Evolutionary conservation across 1,140 invertebrate species (phyloP), one percentile per base, ranked within the genome.

Genomic region (Drosophila quadrilineata): DNA sequence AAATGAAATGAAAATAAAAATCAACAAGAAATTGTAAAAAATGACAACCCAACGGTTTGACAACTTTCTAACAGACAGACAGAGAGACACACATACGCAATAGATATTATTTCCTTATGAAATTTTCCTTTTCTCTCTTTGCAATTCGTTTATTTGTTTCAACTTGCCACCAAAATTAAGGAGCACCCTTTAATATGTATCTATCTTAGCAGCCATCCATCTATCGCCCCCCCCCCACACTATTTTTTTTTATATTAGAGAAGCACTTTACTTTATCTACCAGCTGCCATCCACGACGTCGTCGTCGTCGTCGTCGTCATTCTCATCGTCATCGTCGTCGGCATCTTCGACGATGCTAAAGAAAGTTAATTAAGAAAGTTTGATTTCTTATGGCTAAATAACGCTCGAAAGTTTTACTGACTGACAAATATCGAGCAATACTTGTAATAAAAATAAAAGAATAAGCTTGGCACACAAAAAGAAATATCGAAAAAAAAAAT

Each of bases 351-450:
- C 65, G 67, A 50, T 57, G 72, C 63, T 56, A 59, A 72, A 85
- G 79, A 82, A 82, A 82, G 77, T 82, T 82, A 82, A 82, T 82
- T 82, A 82, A 82, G 73, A 82, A 82, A 82, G 77, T 82, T 82
- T 82, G 77, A 82, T 82, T 82, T 82, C 77, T 82, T 82, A 82
- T 82, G 73, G 77, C 79, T 84, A 82, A 82, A 82, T 82, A 82
- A 84, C 69, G 77, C 79, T 82, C 57, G 79, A 85, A 82, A 82
- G 70, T 82, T 82, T 82, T 40, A 84, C 68, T 72, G 58, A 66
- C 63, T 66, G 63, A 67, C 64, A 67, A 67, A 67, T 67, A 67
- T 67, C 64, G 64, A 62, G 49, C 48, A 62, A 60, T 66, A 60
- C 46, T 60, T 17, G 38, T 43, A 60, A 66, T 52, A 52, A 48